A percentile compares a stretch with the other conserved stretches of the same genome.
phyloP scores from a whole-genome alignment of 2,888 invertebrate genomes.

The Vannuccia rotundouncinata region DNA sequence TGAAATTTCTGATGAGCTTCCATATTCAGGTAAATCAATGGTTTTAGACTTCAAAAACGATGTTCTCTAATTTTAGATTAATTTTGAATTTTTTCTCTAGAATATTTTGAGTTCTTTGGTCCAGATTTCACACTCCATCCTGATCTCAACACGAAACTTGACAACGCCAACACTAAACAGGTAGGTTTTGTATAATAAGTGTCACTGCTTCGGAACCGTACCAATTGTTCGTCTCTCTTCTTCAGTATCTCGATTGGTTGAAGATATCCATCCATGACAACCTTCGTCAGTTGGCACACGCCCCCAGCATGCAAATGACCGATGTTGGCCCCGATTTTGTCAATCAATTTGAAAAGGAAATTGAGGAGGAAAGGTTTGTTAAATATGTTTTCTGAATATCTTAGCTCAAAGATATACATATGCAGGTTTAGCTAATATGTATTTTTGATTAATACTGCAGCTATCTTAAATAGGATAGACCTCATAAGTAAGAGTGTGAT shows the following conservation, averaged over 20 bases:
- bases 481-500: no score
- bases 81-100: constrained; percentile 51
- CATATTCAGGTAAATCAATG: constrained; percentile 64
- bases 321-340: constrained; percentile 74
- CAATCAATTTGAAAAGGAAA: constrained; percentile 39
- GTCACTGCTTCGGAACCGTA: no score
- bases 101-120: constrained; percentile 91
- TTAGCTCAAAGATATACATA: no score
- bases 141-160: constrained; percentile 73
- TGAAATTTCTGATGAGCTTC: constrained; percentile 80
- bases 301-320: constrained; percentile 92
- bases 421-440: no score
- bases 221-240: no score
- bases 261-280: constrained; percentile 80
- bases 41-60: background rate
- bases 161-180: constrained; percentile 86
- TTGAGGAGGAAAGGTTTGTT: background rate
- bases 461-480: no score
- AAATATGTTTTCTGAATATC: no score
- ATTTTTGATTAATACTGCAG: no score
- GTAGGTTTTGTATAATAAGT: constrained; percentile 44
- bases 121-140: constrained; percentile 94
- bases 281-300: constrained; percentile 78
- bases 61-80: no score
- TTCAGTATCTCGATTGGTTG: constrained; percentile 75